Evolutionary conservation across 2,888 invertebrate species (phyloP).

Genomic region (Volucella inanis): DNA sequence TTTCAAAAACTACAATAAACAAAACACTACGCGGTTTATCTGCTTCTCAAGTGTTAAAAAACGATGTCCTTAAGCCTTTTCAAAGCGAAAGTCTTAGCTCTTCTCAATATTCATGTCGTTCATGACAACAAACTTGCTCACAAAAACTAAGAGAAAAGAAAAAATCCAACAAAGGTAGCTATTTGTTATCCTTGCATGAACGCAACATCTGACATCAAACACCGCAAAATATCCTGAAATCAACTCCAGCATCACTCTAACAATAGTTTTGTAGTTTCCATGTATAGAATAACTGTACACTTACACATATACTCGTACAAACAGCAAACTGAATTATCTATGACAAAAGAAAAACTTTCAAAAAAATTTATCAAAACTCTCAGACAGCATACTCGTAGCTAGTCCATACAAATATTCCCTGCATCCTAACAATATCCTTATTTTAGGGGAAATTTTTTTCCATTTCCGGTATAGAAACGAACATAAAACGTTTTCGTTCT

Average conservation of each 20-base stretch:
- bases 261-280: constrained; percentile 43
- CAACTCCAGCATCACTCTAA: constrained; percentile 16
- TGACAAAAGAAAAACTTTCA: constrained; percentile 31
- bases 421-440: constrained; percentile 62
- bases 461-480: constrained; percentile 57
- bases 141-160: not conserved
- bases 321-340: constrained; percentile 56
- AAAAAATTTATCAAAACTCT: constrained; percentile 29
- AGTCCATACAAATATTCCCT: not conserved
- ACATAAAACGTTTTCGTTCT: constrained; percentile 69
- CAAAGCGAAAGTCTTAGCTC: no score
- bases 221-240: constrained; percentile 45
- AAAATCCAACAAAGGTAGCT: not conserved
- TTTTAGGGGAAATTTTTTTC: constrained; percentile 37
- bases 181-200: not conserved
- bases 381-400: constrained; percentile 16
- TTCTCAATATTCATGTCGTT: not conserved
- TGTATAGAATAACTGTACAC: no score
- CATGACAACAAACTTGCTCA: not conserved
- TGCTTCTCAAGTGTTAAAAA: no score
- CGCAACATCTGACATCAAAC: constrained; percentile 36
- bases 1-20: no score
- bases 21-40: no score
- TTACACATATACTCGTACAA: not conserved
- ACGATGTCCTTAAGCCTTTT: no score